Evolutionary conservation across 2,113 vertebrate species (phyloP), one percentile per base, ranked within the genome.

Genomic region (Aptenodytes forsteri): DNA sequence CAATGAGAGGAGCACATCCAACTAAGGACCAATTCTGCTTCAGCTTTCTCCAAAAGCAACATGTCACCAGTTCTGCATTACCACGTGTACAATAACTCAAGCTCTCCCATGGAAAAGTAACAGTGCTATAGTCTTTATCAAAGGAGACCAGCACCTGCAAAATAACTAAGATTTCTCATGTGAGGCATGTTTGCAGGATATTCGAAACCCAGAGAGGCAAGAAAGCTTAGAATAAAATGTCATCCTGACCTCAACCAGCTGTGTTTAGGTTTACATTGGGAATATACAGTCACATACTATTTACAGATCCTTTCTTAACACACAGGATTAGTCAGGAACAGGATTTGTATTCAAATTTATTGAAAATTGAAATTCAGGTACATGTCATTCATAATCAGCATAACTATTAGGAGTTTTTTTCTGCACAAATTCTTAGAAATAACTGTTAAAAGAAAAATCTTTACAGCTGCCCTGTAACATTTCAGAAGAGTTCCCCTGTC

Each of bases 141-240:
- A 55, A 75, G 62, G 36, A 69, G 66, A 93, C 6, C 58, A 29
- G 64, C 92, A 95, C 59, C 90, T 94, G 89, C 40, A 90, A 65
- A 95, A 64, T 17, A 87, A 64, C 64, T n/a, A 86, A 55, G 61
- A 85, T 80, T 94, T 94, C 89, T 91, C 75, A 78, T 11, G 32
- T 55, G 14, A 62, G 17, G 65, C 40, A 34, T 13, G 16, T 34
- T 61, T 87, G 77, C 13, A 69, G 42, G 79, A 49, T 49, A 94
- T 49, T 2, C 76, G 66, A 93, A 89, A 90, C 29, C 9, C 78
- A 40, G n/a, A 59, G 44, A 94, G 42, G 87, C 42, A 72, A 64
- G 49, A 80, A 90, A 95, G 49, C 81, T 96, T 62, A 50, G 66
- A 92, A 87, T 56, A 87, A 80, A 90, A 78, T 54, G 83, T 91